phyloP scores from a whole-genome alignment of 2,113 vertebrate genomes.

The Silurus glanis region DNA sequence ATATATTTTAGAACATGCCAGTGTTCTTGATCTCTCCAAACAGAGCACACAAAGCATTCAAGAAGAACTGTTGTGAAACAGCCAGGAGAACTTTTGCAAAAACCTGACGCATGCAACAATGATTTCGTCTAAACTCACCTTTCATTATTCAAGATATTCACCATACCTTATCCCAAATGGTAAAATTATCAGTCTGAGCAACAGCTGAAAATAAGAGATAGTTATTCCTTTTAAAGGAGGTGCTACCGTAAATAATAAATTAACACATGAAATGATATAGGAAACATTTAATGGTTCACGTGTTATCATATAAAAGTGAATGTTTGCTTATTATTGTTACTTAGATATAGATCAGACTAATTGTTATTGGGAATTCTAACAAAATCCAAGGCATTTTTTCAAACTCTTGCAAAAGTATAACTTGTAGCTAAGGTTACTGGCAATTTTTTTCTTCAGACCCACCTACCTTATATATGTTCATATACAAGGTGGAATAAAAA shows the following conservation, averaged over 20 bases:
- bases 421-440: background rate
- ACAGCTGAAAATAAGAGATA: background rate
- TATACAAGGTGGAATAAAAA: no score
- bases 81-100: background rate
- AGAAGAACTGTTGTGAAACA: background rate
- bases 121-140: background rate
- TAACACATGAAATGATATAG: background rate
- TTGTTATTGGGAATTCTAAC: background rate
- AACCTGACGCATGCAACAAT: background rate
- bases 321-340: conserved; percentile 2
- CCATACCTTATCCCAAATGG: background rate
- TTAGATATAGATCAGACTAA: background rate
- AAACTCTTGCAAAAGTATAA: background rate
- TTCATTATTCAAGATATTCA: background rate
- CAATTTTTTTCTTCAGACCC: conserved; percentile 5
- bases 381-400: background rate
- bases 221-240: background rate
- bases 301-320: background rate
- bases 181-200: background rate
- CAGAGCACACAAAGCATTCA: background rate
- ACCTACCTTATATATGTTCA: background rate
- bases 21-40: background rate
- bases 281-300: background rate
- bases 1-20: background rate
- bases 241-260: background rate